Percentiles rank a stretch among this genome's conserved stretches.
phyloP scores from a whole-genome alignment of 2,113 vertebrate genomes.

The Copsychus sechellarum region DNA sequence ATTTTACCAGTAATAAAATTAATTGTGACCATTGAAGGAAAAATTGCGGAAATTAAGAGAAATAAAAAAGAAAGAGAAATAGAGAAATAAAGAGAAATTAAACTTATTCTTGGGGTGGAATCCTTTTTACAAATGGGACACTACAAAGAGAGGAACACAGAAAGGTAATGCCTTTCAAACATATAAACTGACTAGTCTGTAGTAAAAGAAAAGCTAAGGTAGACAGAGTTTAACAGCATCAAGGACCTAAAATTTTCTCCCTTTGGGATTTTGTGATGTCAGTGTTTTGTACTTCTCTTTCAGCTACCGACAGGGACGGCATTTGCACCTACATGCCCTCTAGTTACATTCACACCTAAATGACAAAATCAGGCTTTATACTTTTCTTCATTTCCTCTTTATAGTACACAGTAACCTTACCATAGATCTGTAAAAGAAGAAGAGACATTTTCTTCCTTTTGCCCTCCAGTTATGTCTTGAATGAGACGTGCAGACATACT shows the following conservation, averaged over 20 bases:
- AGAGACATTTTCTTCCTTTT: not conserved
- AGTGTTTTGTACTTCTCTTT: not conserved
- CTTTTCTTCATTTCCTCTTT: constrained; percentile 31
- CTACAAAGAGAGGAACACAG: not conserved
- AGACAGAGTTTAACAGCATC: not conserved
- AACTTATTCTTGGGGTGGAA: not conserved
- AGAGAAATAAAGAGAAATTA: not conserved
- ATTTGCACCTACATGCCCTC: constrained; percentile 23
- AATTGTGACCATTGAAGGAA: not conserved
- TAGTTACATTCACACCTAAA: constrained; percentile 40
- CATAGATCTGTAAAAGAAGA: not conserved
- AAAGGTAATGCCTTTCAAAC: not conserved
- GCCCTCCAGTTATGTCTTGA: not conserved
- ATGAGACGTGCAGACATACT: not conserved
- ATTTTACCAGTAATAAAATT: constrained; percentile 11
- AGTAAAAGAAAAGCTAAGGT: not conserved
- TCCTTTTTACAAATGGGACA: not conserved
- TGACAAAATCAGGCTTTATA: constrained; percentile 8
- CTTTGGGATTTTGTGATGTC: not conserved
- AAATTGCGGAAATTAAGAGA: not conserved
- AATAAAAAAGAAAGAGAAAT: too few relatives aligned
- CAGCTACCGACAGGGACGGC: not conserved
- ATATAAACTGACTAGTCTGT: not conserved
- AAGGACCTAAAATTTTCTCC: not conserved
- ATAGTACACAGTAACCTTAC: not conserved